A percentile compares a stretch with the other conserved stretches of the same genome.
These are phyloP conservation scores for Pandemis heparana DNA, from an alignment of 2,888 invertebrate species.

Conservation along the genomic window DNA sequence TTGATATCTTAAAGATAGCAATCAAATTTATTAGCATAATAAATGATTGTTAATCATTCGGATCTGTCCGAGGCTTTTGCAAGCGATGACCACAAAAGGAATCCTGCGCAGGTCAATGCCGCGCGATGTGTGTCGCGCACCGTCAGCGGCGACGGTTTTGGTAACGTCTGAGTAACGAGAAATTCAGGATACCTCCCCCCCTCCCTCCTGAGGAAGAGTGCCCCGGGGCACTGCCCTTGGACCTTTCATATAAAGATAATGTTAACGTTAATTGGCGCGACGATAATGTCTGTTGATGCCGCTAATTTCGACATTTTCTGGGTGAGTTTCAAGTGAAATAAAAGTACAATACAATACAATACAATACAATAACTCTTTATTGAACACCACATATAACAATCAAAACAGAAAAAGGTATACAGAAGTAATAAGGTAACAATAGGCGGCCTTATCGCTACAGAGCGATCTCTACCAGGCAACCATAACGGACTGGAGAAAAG, in stretches of 20 bases:
- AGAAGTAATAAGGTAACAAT: no score
- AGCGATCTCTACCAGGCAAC: no score
- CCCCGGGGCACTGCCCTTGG: constrained; percentile 40
- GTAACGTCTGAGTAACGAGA: constrained; percentile 41
- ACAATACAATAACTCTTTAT: no score
- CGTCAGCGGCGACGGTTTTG: constrained; percentile 39
- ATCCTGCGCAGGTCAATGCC: constrained; percentile 42
- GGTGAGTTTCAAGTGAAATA: no score
- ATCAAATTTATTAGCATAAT: constrained; percentile 38
- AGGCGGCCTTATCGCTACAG: no score
- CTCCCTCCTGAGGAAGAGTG: constrained; percentile 31
- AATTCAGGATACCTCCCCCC: constrained; percentile 26
- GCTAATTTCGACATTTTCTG: no score
- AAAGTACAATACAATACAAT: no score
- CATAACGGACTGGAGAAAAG: no score
- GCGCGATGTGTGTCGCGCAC: constrained; percentile 35
- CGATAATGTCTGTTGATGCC: no score
- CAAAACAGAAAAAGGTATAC: no score
- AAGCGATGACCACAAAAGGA: constrained; percentile 42
- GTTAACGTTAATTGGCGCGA: background rate
- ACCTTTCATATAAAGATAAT: constrained; percentile 5
- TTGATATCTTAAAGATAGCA: constrained; percentile 34
- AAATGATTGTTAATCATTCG: constrained; percentile 39
- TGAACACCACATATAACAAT: no score
- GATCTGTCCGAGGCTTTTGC: constrained; percentile 40